These are phyloP conservation scores for Oenanthe melanoleuca DNA, from an alignment of 2,113 vertebrate genomes.

Conservation along the genomic window DNA sequence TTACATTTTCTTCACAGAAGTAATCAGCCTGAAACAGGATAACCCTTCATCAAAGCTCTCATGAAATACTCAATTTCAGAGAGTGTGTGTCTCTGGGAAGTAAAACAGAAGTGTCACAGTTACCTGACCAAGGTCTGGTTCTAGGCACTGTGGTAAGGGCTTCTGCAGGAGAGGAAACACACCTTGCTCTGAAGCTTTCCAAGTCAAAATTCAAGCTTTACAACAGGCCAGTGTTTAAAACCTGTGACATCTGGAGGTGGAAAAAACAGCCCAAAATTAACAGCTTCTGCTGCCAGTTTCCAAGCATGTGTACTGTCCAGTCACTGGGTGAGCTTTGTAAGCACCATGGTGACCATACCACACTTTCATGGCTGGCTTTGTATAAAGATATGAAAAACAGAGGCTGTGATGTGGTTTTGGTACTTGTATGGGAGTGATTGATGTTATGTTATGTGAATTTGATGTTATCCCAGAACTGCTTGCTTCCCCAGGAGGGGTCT, in stretches of 20 bases:
- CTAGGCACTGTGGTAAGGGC: not conserved
- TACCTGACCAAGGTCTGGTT: not conserved
- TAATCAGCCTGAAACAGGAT: not conserved
- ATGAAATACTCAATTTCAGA: not conserved
- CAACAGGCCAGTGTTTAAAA: not conserved
- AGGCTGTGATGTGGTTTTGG: not conserved
- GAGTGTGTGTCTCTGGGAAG: not conserved
- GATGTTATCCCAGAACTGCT: not conserved
- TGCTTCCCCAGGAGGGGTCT: not conserved
- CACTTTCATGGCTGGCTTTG: not conserved
- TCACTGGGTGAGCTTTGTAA: not conserved
- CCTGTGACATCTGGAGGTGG: not conserved
- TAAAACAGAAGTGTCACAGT: not conserved
- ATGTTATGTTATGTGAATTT: too few relatives aligned
- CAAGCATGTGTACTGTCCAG: rapidly evolving
- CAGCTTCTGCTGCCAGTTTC: not conserved
- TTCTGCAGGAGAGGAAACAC: not conserved
- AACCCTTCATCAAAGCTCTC: not conserved
- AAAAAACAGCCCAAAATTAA: not conserved
- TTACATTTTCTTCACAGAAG: not conserved
- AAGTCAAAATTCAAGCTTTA: not conserved
- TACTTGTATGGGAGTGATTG: too few relatives aligned
- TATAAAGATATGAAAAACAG: not conserved
- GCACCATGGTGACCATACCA: not conserved
- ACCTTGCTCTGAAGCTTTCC: not conserved